Evolutionary conservation across 2,113 vertebrate species (phyloP).

Genomic region (Pelobates fuscus): DNA sequence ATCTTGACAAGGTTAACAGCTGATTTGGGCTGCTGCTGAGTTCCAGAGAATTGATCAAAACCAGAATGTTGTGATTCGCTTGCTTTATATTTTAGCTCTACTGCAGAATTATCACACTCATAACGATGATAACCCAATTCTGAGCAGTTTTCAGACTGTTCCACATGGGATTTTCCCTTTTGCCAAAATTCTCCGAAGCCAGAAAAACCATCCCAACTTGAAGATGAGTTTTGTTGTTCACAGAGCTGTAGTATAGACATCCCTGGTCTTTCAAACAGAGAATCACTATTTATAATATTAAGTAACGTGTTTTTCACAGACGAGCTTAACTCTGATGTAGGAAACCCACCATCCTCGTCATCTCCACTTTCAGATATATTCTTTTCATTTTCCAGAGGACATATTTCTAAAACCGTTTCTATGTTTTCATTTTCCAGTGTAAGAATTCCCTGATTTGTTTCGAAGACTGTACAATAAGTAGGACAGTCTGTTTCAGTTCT

Average conservation of each 20-base stretch:
- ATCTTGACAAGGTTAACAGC: not conserved
- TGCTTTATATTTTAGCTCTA: not conserved
- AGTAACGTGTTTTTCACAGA: conserved; percentile 4
- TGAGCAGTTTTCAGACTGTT: not conserved
- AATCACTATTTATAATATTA: conserved; percentile 6
- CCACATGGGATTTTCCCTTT: not conserved
- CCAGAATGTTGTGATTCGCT: not conserved
- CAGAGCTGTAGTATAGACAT: not conserved
- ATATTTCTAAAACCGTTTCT: not conserved
- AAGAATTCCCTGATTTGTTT: not conserved
- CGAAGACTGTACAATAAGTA: not conserved
- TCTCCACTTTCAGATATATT: not conserved
- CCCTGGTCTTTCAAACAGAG: not conserved
- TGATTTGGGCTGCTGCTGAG: not conserved
- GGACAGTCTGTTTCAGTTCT: no score
- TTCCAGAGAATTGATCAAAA: not conserved
- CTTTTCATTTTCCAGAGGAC: not conserved
- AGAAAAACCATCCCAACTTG: not conserved
- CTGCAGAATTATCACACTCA: conserved; percentile 5
- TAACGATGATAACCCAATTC: conserved; percentile 29
- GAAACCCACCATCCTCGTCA: not conserved
- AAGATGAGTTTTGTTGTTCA: not conserved
- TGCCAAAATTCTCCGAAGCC: not conserved
- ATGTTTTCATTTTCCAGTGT: conserved; percentile 12
- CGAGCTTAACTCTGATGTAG: not conserved